phyloP scores from a whole-genome alignment of 2,113 vertebrate species.

The Hyperopisus bebe region DNA sequence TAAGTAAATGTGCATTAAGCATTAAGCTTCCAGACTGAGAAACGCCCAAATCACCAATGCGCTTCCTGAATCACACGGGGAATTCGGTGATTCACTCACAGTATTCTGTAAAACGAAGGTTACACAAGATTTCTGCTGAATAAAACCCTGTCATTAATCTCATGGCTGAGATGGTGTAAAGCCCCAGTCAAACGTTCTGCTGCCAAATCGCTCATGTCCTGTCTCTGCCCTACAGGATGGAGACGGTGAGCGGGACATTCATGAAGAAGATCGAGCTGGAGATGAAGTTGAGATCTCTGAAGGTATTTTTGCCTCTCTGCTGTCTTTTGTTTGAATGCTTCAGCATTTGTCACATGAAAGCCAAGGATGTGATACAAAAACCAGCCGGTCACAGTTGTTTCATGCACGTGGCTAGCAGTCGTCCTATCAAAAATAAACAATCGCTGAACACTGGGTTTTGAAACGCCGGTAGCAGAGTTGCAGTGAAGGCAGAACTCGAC shows the following conservation, averaged over 20 bases:
- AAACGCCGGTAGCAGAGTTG: neutral
- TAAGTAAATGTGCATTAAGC: neutral
- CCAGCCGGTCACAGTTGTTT: neutral
- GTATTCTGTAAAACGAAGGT: neutral
- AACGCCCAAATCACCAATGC: neutral
- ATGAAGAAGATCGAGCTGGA: constrained; percentile 81
- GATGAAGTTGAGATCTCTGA: constrained; percentile 70
- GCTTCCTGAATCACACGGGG: neutral
- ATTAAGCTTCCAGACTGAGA: neutral
- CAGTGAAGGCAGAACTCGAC: neutral
- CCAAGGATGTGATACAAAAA: neutral
- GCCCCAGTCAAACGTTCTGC: neutral
- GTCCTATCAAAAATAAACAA: neutral
- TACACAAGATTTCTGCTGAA: neutral
- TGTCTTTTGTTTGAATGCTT: neutral
- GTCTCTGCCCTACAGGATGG: constrained; percentile 63
- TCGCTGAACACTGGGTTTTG: neutral
- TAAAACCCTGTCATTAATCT: neutral
- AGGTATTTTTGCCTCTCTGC: constrained; percentile 62
- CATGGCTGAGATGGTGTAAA: neutral
- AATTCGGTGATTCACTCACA: neutral
- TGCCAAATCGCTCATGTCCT: neutral
- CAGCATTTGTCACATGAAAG: neutral
- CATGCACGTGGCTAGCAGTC: neutral
- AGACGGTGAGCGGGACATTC: constrained; percentile 72